phyloP scores from a whole-genome alignment of 2,113 vertebrate genomes.

The Quiscalus mexicanus region DNA sequence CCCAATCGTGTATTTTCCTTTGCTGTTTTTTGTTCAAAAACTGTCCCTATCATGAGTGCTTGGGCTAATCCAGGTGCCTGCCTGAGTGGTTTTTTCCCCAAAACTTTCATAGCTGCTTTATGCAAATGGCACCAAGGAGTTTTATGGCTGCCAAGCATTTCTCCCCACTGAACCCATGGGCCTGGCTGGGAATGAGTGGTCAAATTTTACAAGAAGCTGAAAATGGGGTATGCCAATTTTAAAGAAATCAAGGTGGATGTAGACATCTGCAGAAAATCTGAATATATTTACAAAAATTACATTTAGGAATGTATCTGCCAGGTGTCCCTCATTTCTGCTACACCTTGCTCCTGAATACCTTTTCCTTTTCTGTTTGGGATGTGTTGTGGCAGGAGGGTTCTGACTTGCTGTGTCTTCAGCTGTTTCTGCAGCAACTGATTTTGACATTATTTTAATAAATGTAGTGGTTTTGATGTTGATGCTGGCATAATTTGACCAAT shows the following conservation, averaged over 20 bases:
- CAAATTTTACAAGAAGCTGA: neutral
- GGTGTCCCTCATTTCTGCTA: neutral
- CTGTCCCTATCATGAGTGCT: accelerated
- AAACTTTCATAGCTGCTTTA: neutral
- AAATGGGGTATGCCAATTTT: neutral
- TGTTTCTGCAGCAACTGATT: neutral
- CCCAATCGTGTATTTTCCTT: neutral
- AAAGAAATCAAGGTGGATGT: neutral
- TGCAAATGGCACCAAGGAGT: accelerated
- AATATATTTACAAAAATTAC: neutral
- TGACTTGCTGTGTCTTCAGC: neutral
- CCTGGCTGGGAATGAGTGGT: neutral
- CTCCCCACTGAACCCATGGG: accelerated
- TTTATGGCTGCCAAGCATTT: accelerated
- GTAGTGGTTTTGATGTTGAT: neutral
- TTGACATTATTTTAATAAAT: neutral
- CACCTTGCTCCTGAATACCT: neutral
- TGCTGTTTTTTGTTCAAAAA: neutral
- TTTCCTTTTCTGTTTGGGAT: neutral
- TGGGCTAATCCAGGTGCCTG: neutral
- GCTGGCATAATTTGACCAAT: neutral
- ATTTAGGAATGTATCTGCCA: neutral
- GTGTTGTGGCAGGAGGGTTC: neutral
- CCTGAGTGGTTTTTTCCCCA: neutral
- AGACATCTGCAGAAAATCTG: neutral